Conservation (phyloP, 2,113 vertebrate species). For the Scolopax mira region DNA sequence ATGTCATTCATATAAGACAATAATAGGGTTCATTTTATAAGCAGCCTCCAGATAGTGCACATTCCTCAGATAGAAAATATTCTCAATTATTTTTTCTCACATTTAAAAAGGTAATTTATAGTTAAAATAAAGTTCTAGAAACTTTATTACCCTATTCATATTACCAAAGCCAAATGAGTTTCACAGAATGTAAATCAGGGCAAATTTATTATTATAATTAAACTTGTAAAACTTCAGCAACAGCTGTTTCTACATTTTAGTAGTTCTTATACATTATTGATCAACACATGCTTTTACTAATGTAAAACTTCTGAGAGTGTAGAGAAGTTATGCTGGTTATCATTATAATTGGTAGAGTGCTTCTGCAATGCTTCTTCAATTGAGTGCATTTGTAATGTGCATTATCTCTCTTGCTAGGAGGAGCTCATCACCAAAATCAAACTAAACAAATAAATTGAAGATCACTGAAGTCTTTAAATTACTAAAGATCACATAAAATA, state of each 20-base stretch:
- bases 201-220: slow-evolving; percentile 44
- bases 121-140: not conserved
- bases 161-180: not conserved
- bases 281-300: slow-evolving; percentile 4
- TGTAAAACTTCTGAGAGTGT: not conserved
- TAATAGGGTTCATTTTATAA: slow-evolving; percentile 18
- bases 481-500: not conserved
- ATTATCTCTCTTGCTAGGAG: not conserved
- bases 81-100: not conserved
- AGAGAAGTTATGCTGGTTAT: not conserved
- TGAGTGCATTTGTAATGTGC: not conserved
- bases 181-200: not conserved
- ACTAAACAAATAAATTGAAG: not conserved
- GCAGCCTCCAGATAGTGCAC: not conserved
- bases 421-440: not conserved
- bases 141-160: not conserved
- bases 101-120: slow-evolving; percentile 57
- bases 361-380: not conserved
- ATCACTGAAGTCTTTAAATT: not conserved
- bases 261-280: slow-evolving; percentile 32
- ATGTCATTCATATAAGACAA: not conserved
- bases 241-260: slow-evolving; percentile 51
- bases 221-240: slow-evolving; percentile 59
- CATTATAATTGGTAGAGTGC: not conserved
- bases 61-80: not conserved